Base-by-base conservation (phyloP, 2,888 invertebrate genomes). In the Patella caerulea region DNA sequence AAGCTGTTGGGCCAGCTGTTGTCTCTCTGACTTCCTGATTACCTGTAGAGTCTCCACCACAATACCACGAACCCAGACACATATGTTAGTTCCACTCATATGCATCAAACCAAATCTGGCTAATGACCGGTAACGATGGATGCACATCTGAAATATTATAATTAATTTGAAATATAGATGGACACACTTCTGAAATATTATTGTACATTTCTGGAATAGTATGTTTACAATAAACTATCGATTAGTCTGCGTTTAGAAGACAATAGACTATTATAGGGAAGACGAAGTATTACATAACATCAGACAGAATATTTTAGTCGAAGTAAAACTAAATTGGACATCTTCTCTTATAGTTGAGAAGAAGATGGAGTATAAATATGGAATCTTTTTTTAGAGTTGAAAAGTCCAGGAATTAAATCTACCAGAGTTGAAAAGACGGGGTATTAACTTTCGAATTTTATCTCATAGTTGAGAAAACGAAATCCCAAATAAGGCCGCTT, bases 81-180 rank as follows among this genome's bases (percentile, higher is more conserved):
- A 98, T 76, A 98, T 94, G 92, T 98, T 98, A 76, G 98, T 98
- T 34, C 98, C 98, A 76, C 98, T 96, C 74, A 98, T 96, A 91
- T 99, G 99, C 98, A 98, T 98, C 89, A 98, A 93, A 71, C 98
- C 98, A 91, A 98, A 98, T 83, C 98, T 94, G 73, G 98, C 98
- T 84, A 98, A 94, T 73, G 97, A 96, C 94, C 98, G 98, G 93
- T 98, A 98, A 86, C 97, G 96, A 91, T 98, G 97, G 84, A 98
- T 98, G 91, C 98, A 79, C 78, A 83, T 83, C 82, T 83, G 76
- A 2, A 59, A 72, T 17, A n/a, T 45, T 45, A 45, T 45, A 45
- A 9, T 45, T 45, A 9, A 45, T 45, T 7, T 45, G 0, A 45
- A 45, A 45, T 9, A 45, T 45, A 45, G 45, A 45, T 45, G 45